phyloP scores from a whole-genome alignment of 2,888 invertebrate genomes.

The Pheosia tremula region DNA sequence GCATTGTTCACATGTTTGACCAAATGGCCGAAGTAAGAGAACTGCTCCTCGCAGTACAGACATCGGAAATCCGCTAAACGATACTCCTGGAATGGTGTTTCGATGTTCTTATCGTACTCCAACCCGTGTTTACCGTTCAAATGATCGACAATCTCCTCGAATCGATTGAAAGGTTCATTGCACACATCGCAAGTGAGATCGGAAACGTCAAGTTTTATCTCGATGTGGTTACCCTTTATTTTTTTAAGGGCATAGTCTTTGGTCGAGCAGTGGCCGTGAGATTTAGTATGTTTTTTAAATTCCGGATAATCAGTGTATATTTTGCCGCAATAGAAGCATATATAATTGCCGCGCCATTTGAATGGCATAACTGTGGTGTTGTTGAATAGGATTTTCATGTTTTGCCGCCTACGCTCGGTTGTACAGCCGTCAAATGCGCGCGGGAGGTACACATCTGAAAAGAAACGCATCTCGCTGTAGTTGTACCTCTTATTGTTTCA shows the following conservation, averaged over 20 bases:
- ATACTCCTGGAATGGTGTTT: constrained; percentile 63
- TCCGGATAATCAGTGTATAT: constrained; percentile 56
- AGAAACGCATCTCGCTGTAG: constrained; percentile 67
- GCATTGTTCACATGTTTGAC: constrained; percentile 60
- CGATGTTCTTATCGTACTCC: constrained; percentile 61
- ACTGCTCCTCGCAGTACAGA: constrained; percentile 59
- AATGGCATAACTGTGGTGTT: constrained; percentile 72
- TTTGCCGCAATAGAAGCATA: constrained; percentile 72
- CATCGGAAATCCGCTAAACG: constrained; percentile 63
- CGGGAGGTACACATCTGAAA: constrained; percentile 69
- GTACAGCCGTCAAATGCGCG: constrained; percentile 56
- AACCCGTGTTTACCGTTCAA: constrained; percentile 63
- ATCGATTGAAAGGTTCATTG: constrained; percentile 52
- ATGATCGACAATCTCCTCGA: constrained; percentile 66
- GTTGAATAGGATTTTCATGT: constrained; percentile 74
- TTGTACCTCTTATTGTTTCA: constrained; percentile 31
- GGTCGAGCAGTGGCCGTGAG: constrained; percentile 60
- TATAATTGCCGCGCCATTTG: constrained; percentile 71
- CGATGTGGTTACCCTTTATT: constrained; percentile 61
- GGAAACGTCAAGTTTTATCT: constrained; percentile 72
- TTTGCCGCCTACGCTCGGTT: constrained; percentile 67
- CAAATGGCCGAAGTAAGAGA: constrained; percentile 62
- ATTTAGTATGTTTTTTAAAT: constrained; percentile 67
- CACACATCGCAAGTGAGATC: constrained; percentile 68
- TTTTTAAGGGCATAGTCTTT: constrained; percentile 58